Percentiles rank a stretch among this genome's conserved stretches.
phyloP scores from a whole-genome alignment of 2,113 vertebrate species.

The Ellobius talpinus region DNA sequence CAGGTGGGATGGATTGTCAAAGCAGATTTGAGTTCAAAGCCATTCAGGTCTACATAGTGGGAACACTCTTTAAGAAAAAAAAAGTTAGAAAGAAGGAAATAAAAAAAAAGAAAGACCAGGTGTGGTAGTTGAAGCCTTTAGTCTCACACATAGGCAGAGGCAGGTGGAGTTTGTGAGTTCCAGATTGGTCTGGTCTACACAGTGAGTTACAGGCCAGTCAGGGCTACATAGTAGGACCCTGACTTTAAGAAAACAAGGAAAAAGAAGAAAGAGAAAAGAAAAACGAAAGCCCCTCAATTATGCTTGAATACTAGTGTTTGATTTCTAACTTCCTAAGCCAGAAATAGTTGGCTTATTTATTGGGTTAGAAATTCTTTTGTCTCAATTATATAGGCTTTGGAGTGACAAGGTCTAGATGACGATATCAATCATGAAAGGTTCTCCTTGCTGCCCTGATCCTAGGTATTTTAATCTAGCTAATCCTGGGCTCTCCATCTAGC shows the following conservation, averaged over 20 bases:
- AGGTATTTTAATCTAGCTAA: neutral
- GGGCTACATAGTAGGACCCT: neutral
- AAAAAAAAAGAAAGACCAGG: neutral
- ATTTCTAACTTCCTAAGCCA: constrained; percentile 37
- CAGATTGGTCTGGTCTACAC: neutral
- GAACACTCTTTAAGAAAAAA: neutral
- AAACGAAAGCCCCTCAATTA: neutral
- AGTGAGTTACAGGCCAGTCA: neutral
- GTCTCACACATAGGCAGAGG: neutral
- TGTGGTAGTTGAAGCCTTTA: neutral
- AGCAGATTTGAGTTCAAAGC: neutral
- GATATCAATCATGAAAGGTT: neutral
- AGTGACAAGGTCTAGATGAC: neutral
- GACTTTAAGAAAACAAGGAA: neutral
- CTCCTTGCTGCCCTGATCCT: neutral
- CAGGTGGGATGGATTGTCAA: neutral
- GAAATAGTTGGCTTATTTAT: neutral
- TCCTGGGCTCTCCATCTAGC: neutral
- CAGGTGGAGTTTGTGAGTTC: neutral
- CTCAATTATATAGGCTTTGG: neutral
- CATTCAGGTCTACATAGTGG: neutral
- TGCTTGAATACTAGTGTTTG: constrained; percentile 16
- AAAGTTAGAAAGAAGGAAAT: too few relatives aligned
- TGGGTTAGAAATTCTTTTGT: neutral
- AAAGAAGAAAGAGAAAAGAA: neutral